phyloP scores from a whole-genome alignment of 2,113 vertebrate species.

The Gobius niger region DNA sequence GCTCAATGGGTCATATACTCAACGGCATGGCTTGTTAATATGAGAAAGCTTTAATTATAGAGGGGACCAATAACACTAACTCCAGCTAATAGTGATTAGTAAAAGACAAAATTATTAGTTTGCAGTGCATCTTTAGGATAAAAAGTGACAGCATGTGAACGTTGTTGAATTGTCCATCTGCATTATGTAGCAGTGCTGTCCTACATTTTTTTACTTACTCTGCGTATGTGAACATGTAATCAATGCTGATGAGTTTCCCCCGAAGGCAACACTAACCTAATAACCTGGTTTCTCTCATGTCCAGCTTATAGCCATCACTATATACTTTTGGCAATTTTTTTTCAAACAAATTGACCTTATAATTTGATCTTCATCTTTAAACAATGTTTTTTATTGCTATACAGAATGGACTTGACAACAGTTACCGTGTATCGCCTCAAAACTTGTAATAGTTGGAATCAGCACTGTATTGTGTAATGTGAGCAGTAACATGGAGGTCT shows the following conservation, averaged over 20 bases:
- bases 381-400: background rate
- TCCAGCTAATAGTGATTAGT: background rate
- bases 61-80: background rate
- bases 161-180: background rate
- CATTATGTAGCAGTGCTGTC: background rate
- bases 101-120: background rate
- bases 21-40: no score
- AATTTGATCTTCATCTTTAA: background rate
- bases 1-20: no score
- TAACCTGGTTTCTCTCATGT: conserved; percentile 43
- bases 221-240: conserved; percentile 35
- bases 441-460: background rate
- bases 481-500: background rate
- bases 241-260: conserved; percentile 40
- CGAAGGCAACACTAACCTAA: conserved; percentile 39
- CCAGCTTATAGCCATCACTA: conserved; percentile 4
- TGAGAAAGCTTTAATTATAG: background rate
- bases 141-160: background rate
- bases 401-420: background rate
- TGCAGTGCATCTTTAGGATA: background rate
- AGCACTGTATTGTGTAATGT: background rate
- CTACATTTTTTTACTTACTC: conserved; percentile 9
- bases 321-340: background rate
- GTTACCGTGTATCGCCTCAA: background rate
- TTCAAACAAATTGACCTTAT: no score